Percentiles rank a stretch among this genome's conserved stretches.
Evolutionary conservation across 1,140 invertebrate genomes (phyloP).

Genomic region (Oncopeltus fasciatus): DNA sequence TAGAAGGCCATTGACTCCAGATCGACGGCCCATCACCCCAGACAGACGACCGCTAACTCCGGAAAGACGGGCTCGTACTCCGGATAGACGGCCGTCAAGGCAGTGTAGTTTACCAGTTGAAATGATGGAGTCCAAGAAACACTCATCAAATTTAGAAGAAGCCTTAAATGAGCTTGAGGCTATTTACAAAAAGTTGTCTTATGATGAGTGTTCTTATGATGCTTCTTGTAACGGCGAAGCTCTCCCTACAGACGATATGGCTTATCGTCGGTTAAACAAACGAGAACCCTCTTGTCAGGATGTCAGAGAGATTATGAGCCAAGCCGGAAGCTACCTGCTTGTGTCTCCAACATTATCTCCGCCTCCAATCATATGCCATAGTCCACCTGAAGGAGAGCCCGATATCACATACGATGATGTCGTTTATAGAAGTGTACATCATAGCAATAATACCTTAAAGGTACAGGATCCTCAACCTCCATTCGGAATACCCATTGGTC

Average conservation of each 20-base stretch:
- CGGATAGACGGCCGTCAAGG: conserved; percentile 14
- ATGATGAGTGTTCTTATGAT: conserved; percentile 48
- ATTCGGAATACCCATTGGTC: conserved; percentile 75
- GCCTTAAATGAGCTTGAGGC: conserved; percentile 75
- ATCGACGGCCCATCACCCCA: no score
- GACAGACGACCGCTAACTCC: no score
- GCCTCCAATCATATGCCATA: conserved; percentile 23
- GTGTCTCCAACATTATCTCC: conserved; percentile 45
- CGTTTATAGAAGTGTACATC: conserved; percentile 59
- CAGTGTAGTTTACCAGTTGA: conserved; percentile 6
- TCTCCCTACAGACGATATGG: conserved; percentile 58
- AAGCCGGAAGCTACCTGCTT: conserved; percentile 55
- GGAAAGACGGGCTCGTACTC: no score
- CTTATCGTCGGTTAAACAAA: conserved; percentile 49
- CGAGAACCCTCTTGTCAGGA: conserved; percentile 28
- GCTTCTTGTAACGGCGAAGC: conserved; percentile 1
- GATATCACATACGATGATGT: conserved; percentile 72
- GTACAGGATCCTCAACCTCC: conserved; percentile 67
- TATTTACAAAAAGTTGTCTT: conserved; percentile 68
- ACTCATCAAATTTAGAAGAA: conserved; percentile 66
- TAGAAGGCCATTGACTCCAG: no score
- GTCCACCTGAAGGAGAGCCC: conserved; percentile 38
- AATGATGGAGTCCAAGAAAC: conserved; percentile 31
- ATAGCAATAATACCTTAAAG: conserved; percentile 54
- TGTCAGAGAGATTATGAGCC: conserved; percentile 39